phyloP scores from a whole-genome alignment of 2,888 invertebrate genomes.

The Spisula solida region DNA sequence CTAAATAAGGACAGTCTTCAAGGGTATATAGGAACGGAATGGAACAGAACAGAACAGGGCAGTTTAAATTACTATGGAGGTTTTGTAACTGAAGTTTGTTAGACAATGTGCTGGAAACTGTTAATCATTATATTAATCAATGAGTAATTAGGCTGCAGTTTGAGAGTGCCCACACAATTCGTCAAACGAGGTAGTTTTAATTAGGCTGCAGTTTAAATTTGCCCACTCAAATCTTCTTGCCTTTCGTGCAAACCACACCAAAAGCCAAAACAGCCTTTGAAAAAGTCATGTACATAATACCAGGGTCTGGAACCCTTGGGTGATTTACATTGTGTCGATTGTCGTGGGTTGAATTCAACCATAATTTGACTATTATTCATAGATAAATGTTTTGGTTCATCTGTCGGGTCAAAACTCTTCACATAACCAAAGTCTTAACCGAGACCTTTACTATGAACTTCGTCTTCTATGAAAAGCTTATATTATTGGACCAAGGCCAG shows the following conservation, averaged over 20 bases:
- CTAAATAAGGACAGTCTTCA: too few species aligned
- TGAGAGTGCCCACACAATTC: too few species aligned
- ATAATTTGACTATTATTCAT: neutral
- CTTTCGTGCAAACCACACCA: neutral
- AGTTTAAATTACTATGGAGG: too few species aligned
- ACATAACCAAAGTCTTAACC: constrained; percentile 28
- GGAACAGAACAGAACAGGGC: too few species aligned
- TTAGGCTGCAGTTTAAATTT: neutral
- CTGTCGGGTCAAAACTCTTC: constrained; percentile 24
- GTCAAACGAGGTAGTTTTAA: neutral
- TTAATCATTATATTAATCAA: too few species aligned
- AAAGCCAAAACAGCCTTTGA: constrained; percentile 2
- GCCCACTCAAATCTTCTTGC: neutral
- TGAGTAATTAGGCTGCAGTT: too few species aligned
- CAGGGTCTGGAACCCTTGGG: constrained; percentile 18
- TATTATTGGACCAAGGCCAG: constrained; percentile 42
- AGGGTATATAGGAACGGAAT: too few species aligned
- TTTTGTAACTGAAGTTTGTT: too few species aligned
- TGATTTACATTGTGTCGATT: neutral
- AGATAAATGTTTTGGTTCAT: constrained; percentile 19
- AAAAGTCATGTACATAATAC: constrained; percentile 19
- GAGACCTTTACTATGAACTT: constrained; percentile 29
- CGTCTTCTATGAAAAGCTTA: constrained; percentile 32
- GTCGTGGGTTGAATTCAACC: neutral
- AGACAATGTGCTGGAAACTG: too few species aligned